Conservation (phyloP, 2,888 invertebrate genomes). For the Trachelus troglodyta region DNA sequence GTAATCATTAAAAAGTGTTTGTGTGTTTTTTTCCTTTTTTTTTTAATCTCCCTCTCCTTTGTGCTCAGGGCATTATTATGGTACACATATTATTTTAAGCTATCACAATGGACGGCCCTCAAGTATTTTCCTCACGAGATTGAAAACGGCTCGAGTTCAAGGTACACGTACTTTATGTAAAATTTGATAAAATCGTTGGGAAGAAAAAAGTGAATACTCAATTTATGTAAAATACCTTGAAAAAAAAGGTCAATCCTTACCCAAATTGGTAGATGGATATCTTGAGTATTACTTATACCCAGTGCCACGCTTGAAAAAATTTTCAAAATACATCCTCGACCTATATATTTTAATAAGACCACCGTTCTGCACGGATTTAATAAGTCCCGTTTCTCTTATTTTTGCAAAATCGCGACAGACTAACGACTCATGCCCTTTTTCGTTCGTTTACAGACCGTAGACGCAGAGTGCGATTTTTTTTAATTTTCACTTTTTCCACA, state of each 20-base stretch:
- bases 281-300: background rate
- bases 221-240: too few relatives aligned
- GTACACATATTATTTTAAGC: slow-evolving; percentile 49
- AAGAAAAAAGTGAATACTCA: too few relatives aligned
- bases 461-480: slow-evolving; percentile 12
- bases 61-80: slow-evolving; percentile 50
- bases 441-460: background rate
- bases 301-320: too few relatives aligned
- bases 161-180: too few relatives aligned
- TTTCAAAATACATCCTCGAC: too few relatives aligned
- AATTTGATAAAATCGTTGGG: too few relatives aligned
- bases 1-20: slow-evolving; percentile 1
- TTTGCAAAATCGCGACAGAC: too few relatives aligned
- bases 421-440: too few relatives aligned
- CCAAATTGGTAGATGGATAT: slow-evolving; percentile 25
- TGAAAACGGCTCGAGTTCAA: slow-evolving; percentile 3
- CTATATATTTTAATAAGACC: too few relatives aligned
- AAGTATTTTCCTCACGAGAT: slow-evolving; percentile 17
- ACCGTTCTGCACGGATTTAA: too few relatives aligned
- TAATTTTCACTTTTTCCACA: slow-evolving; percentile 15
- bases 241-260: slow-evolving; percentile 4
- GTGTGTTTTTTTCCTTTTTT: background rate
- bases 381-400: too few relatives aligned
- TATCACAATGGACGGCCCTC: slow-evolving; percentile 57
- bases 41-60: background rate